A percentile compares a stretch with the other conserved stretches of the same genome.
phyloP scores from a whole-genome alignment of 1,140 invertebrate genomes.

The Drosophila kikkawai region DNA sequence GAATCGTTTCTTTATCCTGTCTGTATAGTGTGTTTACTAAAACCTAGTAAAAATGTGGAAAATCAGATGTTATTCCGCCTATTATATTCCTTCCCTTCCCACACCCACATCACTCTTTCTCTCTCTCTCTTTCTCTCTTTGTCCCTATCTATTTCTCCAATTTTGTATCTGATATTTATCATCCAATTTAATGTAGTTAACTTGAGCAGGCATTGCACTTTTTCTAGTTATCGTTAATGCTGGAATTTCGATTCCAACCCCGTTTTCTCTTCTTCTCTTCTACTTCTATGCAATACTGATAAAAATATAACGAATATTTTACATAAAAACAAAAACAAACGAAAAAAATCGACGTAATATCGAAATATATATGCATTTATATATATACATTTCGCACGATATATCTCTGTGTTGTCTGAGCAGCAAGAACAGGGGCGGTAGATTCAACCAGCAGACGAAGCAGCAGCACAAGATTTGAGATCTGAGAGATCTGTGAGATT shows the following conservation, averaged over 20 bases:
- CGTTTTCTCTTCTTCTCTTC: conserved; percentile 81
- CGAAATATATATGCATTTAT: not conserved
- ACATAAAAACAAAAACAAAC: conserved; percentile 16
- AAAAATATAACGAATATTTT: conserved; percentile 18
- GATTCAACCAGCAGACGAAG: conserved; percentile 52
- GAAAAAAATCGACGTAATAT: conserved; percentile 22
- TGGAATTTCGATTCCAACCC: conserved; percentile 82
- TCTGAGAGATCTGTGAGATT: conserved; percentile 10
- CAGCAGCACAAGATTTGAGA: conserved; percentile 38
- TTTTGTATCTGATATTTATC: conserved; percentile 14
- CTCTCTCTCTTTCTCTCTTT: conserved; percentile 1
- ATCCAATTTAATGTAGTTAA: conserved; percentile 44
- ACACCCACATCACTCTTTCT: not conserved
- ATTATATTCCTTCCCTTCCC: conserved; percentile 3
- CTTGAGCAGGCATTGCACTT: conserved; percentile 41
- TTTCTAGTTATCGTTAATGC: conserved; percentile 74
- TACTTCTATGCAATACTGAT: conserved; percentile 71
- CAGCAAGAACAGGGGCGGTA: conserved; percentile 57
- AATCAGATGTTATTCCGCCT: not conserved
- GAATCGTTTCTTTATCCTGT: not conserved
- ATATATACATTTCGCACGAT: conserved; percentile 1
- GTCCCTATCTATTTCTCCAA: conserved; percentile 9
- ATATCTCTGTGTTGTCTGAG: conserved; percentile 50
- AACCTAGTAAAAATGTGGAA: not conserved
- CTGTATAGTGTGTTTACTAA: not conserved